Evolutionary conservation across 2,113 vertebrate genomes (phyloP), one percentile per base, ranked within the genome.

Genomic region (Tragulus kanchil): DNA sequence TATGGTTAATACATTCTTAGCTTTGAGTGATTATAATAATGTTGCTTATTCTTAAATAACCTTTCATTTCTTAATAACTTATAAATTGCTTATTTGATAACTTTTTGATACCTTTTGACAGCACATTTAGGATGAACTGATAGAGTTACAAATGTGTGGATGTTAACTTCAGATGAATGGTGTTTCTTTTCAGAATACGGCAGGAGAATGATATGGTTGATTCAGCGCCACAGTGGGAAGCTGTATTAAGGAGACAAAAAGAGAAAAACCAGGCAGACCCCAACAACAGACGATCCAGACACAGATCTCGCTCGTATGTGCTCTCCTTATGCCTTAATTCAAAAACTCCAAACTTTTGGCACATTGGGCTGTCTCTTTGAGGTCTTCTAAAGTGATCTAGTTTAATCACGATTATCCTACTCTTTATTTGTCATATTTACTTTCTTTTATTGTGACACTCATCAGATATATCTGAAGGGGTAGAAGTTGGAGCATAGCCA

Each of bases 181-280:
- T 14, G 89, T 97, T 92, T 79, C 88, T 93, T 97, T 71, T 16
- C 98, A 99, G 99, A 98, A 98, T 99, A 96, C 98, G 99, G 2
- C 99, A 99, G 97, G 99, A 99, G 93, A 99, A 99, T 52, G 99
- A 99, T 65, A 99, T 99, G 99, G 97, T 99, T 79, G 99, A 99
- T 93, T 99, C 99, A 0, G 99, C 98, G 6, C 99, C 99, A 61
- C 99, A 99, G 97, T 99, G 99, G 99, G 99, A 99, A 98, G 99
- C 99, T 8, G 99, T 99, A 16, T 98, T 99, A 52, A 98, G 99
- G 78, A 98, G 99, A 85, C 99, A 99, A 89, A 99, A 99, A 92
- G 99, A 99, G 93, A 99, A 99, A 94, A 98, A 93, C 58, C 98
- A 99, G 91, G 97, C 97, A 0, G 99, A 99, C 65, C 98, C 99